Conservation (phyloP, 1,140 invertebrate species). For the Diplogasteroides magnus region DNA sequence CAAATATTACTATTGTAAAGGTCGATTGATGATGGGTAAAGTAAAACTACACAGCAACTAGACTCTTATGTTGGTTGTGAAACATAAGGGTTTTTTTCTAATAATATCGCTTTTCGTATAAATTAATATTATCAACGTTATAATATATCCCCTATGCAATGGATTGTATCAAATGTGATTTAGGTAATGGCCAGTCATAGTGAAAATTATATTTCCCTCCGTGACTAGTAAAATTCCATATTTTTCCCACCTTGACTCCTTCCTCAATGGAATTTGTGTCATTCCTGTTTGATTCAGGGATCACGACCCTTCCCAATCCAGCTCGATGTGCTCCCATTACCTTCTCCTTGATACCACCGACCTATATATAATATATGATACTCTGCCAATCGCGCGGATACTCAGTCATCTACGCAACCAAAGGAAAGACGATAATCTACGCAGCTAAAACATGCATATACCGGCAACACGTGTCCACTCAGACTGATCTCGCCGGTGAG, state of each 20-base stretch:
- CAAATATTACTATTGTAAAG: no score
- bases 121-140: background rate
- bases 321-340: constrained; percentile 63
- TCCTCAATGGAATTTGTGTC: constrained; percentile 47
- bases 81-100: background rate
- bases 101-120: background rate
- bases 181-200: background rate
- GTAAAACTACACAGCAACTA: no score
- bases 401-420: no score
- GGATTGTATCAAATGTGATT: no score
- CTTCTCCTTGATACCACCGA: constrained; percentile 66
- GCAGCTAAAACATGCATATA: constrained; percentile 44
- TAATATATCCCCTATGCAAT: no score
- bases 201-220: background rate
- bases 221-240: background rate
- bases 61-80: no score
- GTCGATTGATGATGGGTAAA: no score
- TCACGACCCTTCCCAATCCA: constrained; percentile 60
- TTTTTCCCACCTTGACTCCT: background rate
- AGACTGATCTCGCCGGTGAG: constrained; percentile 67
- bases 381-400: no score
- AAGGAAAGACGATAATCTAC: background rate
- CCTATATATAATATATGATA: no score
- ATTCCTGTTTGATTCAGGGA: constrained; percentile 61
- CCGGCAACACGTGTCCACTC: constrained; percentile 63